These are phyloP conservation scores for Trachelus iudaicus DNA, from an alignment of 2,888 invertebrate genomes.

Conservation along the genomic window DNA sequence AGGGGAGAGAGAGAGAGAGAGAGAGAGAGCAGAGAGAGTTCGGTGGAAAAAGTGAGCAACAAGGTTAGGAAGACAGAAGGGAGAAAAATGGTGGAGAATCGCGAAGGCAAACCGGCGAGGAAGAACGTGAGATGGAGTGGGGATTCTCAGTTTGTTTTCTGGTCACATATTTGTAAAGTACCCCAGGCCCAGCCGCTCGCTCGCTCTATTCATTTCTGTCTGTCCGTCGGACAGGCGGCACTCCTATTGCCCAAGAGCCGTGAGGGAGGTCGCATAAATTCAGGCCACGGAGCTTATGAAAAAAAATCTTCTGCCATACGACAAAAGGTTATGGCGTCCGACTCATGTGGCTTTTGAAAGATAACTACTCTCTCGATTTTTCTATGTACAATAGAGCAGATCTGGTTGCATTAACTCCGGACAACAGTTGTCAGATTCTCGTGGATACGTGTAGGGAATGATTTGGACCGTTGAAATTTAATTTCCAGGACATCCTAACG, in stretches of 20 bases:
- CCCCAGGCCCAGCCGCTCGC: constrained; percentile 39
- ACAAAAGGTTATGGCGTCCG: constrained; percentile 15
- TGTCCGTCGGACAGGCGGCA: constrained; percentile 27
- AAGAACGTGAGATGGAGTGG: background rate
- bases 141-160: constrained; percentile 52
- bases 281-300: constrained; percentile 48
- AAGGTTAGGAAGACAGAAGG: constrained; percentile 14
- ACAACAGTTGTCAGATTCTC: constrained; percentile 32
- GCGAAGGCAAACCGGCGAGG: background rate
- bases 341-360: constrained; percentile 7
- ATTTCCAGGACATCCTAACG: constrained; percentile 38
- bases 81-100: background rate
- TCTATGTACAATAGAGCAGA: background rate
- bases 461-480: constrained; percentile 40
- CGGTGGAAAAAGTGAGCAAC: background rate
- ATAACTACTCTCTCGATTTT: constrained; percentile 11
- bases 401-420: constrained; percentile 6
- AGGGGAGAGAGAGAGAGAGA: constrained; percentile 12
- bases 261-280: constrained; percentile 48
- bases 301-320: constrained; percentile 25
- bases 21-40: background rate
- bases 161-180: constrained; percentile 63
- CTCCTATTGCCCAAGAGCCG: constrained; percentile 38
- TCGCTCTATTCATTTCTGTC: constrained; percentile 59
- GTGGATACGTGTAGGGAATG: constrained; percentile 38